Conservation (phyloP, 2,113 vertebrate genomes). For the Atrichornis clamosus region DNA sequence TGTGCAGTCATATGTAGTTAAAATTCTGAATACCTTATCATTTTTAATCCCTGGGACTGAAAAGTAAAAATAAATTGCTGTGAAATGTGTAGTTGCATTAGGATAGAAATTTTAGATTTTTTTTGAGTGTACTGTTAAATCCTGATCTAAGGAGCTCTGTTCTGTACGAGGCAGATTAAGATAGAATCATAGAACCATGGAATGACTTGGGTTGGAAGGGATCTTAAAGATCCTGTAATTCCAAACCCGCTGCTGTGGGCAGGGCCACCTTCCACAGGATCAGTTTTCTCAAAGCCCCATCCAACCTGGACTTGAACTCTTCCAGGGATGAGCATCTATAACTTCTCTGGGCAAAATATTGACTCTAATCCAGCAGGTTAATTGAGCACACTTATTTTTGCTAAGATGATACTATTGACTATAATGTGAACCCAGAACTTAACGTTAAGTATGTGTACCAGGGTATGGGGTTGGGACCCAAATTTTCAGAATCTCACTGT, state of each 20-base stretch:
- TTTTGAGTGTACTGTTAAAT: neutral
- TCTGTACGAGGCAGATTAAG: neutral
- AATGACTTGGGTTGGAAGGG: neutral
- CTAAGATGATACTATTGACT: neutral
- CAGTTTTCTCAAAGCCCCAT: neutral
- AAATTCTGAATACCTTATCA: neutral
- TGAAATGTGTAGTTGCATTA: neutral
- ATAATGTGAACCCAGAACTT: neutral
- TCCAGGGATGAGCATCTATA: neutral
- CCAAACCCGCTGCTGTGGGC: neutral
- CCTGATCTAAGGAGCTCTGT: neutral
- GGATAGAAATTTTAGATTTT: neutral
- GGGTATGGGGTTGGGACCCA: fast-evolving
- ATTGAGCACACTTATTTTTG: neutral
- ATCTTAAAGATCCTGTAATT: neutral
- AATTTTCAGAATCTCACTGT: neutral
- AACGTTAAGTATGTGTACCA: fast-evolving
- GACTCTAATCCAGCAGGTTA: neutral
- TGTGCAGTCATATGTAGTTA: neutral
- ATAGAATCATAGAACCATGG: too few relatives aligned
- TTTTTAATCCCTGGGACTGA: neutral
- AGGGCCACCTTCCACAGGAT: neutral
- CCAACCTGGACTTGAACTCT: neutral
- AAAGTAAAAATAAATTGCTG: neutral
- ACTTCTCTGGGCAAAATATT: neutral